These are phyloP conservation scores for Meta bourneti DNA, from an alignment of 2,888 invertebrate genomes.

Conservation along the genomic window DNA sequence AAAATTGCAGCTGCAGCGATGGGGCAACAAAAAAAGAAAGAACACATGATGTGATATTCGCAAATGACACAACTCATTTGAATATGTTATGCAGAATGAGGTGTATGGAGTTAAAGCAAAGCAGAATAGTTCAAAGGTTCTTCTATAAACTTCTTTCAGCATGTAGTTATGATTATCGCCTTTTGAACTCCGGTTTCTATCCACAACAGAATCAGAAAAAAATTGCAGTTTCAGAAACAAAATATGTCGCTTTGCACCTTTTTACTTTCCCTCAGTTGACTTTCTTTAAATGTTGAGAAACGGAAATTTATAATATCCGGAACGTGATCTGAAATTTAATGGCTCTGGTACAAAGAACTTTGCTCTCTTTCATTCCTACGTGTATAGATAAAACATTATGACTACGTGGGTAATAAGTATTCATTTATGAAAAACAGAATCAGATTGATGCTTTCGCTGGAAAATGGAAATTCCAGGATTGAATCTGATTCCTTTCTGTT, in stretches of 20 bases:
- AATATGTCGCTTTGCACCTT: neutral
- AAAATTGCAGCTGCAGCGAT: no score
- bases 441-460: neutral
- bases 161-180: neutral
- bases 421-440: conserved; percentile 7
- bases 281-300: neutral
- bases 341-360: neutral
- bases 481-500: neutral
- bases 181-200: neutral
- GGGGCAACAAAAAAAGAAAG: no score
- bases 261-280: neutral
- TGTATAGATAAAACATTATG: neutral
- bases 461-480: neutral
- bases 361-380: neutral
- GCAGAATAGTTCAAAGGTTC: no score
- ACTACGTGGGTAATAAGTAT: conserved; percentile 5
- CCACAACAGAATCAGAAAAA: no score
- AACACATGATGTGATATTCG: no score
- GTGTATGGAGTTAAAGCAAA: no score
- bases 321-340: conserved; percentile 55
- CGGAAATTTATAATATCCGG: conserved; percentile 2
- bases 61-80: no score
- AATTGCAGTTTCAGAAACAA: neutral
- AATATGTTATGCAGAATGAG: no score
- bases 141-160: neutral